Conservation (phyloP, 2,797 vertebrate species). For the Enteromius mattozi region DNA sequence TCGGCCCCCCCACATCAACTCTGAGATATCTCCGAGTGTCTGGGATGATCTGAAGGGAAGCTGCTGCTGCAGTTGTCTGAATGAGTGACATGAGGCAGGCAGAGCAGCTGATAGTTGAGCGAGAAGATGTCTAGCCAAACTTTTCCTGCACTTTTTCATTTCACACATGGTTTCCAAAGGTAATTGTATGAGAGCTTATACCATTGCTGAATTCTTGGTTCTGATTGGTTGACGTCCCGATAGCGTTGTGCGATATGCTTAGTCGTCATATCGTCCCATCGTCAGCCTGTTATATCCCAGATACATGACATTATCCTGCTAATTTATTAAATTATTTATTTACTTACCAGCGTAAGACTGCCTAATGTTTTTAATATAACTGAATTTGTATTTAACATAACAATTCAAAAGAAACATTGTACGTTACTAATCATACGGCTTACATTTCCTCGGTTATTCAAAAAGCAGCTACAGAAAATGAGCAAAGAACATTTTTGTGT, state of each 20-base stretch:
- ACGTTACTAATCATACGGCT: neutral
- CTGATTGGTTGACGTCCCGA: neutral
- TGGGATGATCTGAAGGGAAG: slow-evolving; percentile 15
- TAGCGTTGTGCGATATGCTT: neutral
- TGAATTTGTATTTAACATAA: neutral
- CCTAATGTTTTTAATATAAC: too few relatives aligned
- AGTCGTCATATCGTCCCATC: neutral
- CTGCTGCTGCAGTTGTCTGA: slow-evolving; percentile 21
- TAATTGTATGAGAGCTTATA: neutral
- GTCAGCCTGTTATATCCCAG: too few relatives aligned
- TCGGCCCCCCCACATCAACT: neutral
- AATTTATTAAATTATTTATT: too few relatives aligned
- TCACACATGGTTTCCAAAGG: neutral
- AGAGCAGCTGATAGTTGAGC: slow-evolving; percentile 6
- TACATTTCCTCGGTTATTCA: too few relatives aligned
- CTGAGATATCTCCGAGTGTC: slow-evolving; percentile 25
- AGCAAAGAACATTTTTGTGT: too few relatives aligned
- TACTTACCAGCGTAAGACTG: too few relatives aligned
- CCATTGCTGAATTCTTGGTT: neutral
- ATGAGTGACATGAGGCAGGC: slow-evolving; percentile 8
- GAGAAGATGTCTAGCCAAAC: slow-evolving; percentile 13
- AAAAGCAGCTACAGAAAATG: too few relatives aligned
- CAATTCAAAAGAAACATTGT: too few relatives aligned
- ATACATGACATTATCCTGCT: too few relatives aligned
- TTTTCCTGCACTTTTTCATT: slow-evolving; percentile 9